These are phyloP conservation scores for Charanyca ferruginea DNA, from an alignment of 2,888 invertebrate species.

Conservation along the genomic window DNA sequence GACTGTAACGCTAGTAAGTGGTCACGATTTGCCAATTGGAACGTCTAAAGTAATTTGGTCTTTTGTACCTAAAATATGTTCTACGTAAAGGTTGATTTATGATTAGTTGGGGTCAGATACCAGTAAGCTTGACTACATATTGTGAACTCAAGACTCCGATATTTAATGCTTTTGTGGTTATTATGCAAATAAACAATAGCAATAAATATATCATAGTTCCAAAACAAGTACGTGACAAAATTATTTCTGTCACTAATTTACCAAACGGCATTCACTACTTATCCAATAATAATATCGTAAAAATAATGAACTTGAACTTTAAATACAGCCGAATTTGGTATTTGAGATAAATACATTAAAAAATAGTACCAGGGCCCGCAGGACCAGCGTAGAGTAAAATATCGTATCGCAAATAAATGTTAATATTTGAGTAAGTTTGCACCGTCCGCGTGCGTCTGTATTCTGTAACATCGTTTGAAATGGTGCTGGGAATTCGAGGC, in stretches of 20 bases:
- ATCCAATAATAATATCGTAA: no score
- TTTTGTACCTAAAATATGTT: neutral
- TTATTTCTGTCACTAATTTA: no score
- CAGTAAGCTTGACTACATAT: no score
- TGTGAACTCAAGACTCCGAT: no score
- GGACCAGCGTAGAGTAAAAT: slow-evolving; percentile 38
- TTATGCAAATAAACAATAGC: no score
- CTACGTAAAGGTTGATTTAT: neutral
- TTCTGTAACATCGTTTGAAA: slow-evolving; percentile 40
- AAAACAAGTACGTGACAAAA: no score
- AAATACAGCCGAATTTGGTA: no score
- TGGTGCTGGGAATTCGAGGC: slow-evolving; percentile 51
- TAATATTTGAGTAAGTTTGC: slow-evolving; percentile 61
- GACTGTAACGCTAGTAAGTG: no score
- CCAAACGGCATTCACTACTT: no score
- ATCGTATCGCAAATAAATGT: slow-evolving; percentile 48
- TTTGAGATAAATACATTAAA: neutral
- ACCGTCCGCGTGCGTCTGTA: slow-evolving; percentile 27
- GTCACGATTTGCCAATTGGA: neutral
- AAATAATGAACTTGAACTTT: no score
- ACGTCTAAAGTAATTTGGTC: neutral
- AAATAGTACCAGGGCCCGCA: slow-evolving; percentile 29
- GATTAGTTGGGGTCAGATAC: neutral
- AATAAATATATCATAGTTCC: no score
- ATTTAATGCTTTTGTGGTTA: neutral